These are phyloP conservation scores for Magallana ariakensis DNA, from an alignment of 1,140 invertebrate genomes.

Conservation along the genomic window DNA sequence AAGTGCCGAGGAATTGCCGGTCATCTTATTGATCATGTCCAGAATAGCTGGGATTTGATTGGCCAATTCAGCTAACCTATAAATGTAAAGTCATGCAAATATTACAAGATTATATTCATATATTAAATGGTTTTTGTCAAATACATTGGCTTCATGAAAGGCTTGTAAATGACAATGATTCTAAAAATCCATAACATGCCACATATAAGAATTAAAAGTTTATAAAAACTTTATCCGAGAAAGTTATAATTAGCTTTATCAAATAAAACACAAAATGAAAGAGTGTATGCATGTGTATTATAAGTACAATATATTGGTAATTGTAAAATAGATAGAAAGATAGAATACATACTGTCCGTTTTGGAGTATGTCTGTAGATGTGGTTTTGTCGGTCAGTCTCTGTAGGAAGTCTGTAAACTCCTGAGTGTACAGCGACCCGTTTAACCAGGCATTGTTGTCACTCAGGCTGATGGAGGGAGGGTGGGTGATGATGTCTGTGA, in stretches of 20 bases:
- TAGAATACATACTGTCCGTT: not conserved
- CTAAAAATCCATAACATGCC: too few relatives aligned
- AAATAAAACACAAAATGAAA: too few relatives aligned
- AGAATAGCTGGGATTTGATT: constrained; percentile 8
- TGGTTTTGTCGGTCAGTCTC: constrained; percentile 35
- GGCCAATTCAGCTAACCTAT: not conserved
- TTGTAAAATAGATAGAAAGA: not conserved
- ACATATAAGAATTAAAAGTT: too few relatives aligned
- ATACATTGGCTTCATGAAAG: too few relatives aligned
- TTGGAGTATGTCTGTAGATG: not conserved
- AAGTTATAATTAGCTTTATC: too few relatives aligned
- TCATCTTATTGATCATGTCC: constrained; percentile 10
- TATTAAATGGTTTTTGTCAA: too few relatives aligned
- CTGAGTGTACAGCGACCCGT: constrained; percentile 46
- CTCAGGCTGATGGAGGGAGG: constrained; percentile 52
- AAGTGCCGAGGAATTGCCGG: not conserved
- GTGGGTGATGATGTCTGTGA: constrained; percentile 43
- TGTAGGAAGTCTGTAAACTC: constrained; percentile 48
- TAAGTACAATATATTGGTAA: too few relatives aligned
- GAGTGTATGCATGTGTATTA: too few relatives aligned
- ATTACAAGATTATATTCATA: too few relatives aligned
- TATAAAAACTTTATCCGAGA: too few relatives aligned
- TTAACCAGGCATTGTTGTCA: constrained; percentile 50
- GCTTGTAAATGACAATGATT: too few relatives aligned
- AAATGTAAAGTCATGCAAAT: not conserved